A percentile compares a stretch with the other conserved stretches of the same genome.
Evolutionary conservation across 2,797 vertebrate species (phyloP).

Genomic region (Pipistrellus pygmaeus): DNA sequence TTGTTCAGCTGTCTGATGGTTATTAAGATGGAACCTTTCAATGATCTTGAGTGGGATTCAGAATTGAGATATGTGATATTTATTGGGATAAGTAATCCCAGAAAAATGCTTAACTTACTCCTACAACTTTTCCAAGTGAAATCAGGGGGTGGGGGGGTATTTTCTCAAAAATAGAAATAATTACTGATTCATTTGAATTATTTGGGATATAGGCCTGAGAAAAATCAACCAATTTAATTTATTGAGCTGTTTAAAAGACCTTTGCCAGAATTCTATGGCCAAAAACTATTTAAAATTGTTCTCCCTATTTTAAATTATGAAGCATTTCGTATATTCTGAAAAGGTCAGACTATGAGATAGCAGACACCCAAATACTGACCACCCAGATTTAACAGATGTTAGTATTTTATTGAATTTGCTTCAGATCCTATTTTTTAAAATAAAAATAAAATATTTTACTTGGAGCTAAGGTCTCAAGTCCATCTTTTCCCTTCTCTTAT

Average conservation of each 20-base stretch:
- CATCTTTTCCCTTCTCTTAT: neutral
- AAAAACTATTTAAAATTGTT: slow-evolving; percentile 61
- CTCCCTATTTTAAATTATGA: slow-evolving; percentile 67
- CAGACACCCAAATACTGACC: slow-evolving; percentile 73
- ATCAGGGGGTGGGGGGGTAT: slow-evolving; percentile 23
- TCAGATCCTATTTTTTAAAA: slow-evolving; percentile 62
- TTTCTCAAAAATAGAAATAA: slow-evolving; percentile 72
- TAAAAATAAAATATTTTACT: slow-evolving; percentile 57
- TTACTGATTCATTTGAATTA: slow-evolving; percentile 64
- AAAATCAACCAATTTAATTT: slow-evolving; percentile 75
- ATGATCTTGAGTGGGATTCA: slow-evolving; percentile 50
- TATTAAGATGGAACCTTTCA: neutral
- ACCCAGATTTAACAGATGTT: slow-evolving; percentile 81
- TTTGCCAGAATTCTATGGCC: slow-evolving; percentile 72
- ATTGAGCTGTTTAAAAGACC: slow-evolving; percentile 59
- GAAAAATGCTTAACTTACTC: slow-evolving; percentile 69
- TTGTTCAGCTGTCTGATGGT: neutral
- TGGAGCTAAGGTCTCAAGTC: neutral
- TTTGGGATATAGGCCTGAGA: slow-evolving; percentile 72
- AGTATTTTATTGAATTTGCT: slow-evolving; percentile 65
- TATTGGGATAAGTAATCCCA: slow-evolving; percentile 54
- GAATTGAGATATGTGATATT: slow-evolving; percentile 64
- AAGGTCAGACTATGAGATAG: slow-evolving; percentile 74
- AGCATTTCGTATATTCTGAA: slow-evolving; percentile 65
- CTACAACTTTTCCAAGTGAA: slow-evolving; percentile 68